phyloP scores from a whole-genome alignment of 2,113 vertebrate species.

The Empidonax alnorum region DNA sequence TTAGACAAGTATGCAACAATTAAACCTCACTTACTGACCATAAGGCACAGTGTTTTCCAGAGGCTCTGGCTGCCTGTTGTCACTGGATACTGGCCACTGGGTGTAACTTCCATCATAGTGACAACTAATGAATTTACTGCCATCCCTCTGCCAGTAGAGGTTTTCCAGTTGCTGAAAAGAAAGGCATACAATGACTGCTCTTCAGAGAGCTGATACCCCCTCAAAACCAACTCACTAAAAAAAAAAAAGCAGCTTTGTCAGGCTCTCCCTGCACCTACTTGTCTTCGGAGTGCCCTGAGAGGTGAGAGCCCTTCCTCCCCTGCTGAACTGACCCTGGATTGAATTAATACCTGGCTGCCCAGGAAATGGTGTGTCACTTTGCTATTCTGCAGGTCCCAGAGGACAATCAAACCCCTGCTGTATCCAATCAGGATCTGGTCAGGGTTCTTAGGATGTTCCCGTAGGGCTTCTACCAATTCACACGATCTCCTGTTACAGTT shows the following conservation, averaged over 20 bases:
- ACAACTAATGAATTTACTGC: conserved; percentile 87
- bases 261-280: not conserved
- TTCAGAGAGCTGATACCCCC: not conserved
- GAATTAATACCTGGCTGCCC: conserved; percentile 84
- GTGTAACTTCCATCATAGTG: conserved; percentile 93
- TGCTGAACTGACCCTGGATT: not conserved
- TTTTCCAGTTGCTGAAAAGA: conserved; percentile 89
- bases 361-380: conserved; percentile 81
- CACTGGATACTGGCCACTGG: conserved; percentile 82
- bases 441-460: conserved; percentile 86
- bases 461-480: conserved; percentile 91
- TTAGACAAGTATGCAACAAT: not conserved
- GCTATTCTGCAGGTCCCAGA: conserved; percentile 88
- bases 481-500: conserved; percentile 85
- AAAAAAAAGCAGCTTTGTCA: not conserved
- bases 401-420: conserved; percentile 88
- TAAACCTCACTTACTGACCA: conserved; percentile 79
- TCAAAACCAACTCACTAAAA: not conserved
- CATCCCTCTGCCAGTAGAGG: conserved; percentile 91
- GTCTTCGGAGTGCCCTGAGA: not conserved
- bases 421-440: conserved; percentile 90
- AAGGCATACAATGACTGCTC: not conserved
- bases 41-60: conserved; percentile 88
- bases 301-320: not conserved
- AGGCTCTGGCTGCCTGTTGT: conserved; percentile 76